phyloP scores from a whole-genome alignment of 2,113 vertebrate genomes.

The Alexandromys fortis region DNA sequence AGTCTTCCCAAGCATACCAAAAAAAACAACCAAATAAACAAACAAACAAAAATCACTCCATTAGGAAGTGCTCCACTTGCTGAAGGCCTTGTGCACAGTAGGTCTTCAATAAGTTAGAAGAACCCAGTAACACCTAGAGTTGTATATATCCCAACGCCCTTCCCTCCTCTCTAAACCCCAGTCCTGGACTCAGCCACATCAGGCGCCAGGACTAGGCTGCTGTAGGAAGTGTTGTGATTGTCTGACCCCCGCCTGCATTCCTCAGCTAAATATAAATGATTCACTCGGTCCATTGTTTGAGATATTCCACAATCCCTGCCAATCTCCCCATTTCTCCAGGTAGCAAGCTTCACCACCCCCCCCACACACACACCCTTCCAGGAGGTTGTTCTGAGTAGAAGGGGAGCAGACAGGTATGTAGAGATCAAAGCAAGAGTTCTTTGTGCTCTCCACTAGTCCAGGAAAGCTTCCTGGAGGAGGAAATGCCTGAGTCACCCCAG shows the following conservation, averaged over 20 bases:
- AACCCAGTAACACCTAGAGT: background rate
- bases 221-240: conserved; percentile 50
- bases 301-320: conserved; percentile 60
- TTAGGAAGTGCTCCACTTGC: background rate
- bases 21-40: background rate
- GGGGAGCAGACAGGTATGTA: background rate
- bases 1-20: background rate
- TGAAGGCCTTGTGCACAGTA: background rate
- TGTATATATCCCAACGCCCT: background rate
- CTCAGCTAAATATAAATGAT: conserved; percentile 81
- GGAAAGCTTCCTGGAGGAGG: conserved; percentile 75
- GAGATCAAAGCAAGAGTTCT: background rate
- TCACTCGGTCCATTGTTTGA: conserved; percentile 70
- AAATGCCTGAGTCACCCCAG: conserved; percentile 35
- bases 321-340: background rate
- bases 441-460: conserved; percentile 47
- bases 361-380: background rate
- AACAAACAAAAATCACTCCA: background rate
- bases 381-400: conserved; percentile 38
- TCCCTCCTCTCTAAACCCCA: background rate
- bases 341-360: conserved; percentile 8
- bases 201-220: background rate
- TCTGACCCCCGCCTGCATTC: conserved; percentile 71
- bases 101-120: conserved; percentile 8
- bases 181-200: conserved; percentile 9